Conservation (phyloP, 2,113 vertebrate genomes). For the Limanda limanda region DNA sequence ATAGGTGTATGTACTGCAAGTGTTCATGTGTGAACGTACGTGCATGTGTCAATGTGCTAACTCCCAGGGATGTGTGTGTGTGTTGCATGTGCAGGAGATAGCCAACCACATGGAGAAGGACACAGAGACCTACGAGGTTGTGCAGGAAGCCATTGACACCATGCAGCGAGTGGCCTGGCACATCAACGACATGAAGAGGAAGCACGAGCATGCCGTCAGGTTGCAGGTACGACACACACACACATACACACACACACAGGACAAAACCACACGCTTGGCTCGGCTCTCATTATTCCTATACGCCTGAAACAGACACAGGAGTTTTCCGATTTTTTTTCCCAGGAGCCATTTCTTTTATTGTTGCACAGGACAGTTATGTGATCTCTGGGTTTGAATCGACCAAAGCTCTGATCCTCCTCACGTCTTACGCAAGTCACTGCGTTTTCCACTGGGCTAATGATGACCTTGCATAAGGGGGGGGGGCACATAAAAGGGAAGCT, state of each 20-base stretch:
- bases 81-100: constrained; percentile 88
- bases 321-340: constrained; percentile 6
- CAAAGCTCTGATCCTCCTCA: constrained; percentile 42
- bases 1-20: not conserved
- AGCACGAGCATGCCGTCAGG: constrained; percentile 93
- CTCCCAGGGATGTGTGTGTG: not conserved
- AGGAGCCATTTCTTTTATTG: constrained; percentile 27
- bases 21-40: not conserved
- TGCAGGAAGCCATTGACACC: constrained; percentile 96
- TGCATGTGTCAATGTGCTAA: constrained; percentile 12
- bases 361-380: constrained; percentile 38
- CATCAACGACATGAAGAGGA: constrained; percentile 99
- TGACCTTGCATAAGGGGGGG: constrained; percentile 65
- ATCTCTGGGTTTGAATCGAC: constrained; percentile 39
- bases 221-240: constrained; percentile 85
- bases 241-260: not conserved
- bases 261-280: not conserved
- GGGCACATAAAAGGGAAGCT: constrained; percentile 67
- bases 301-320: constrained; percentile 15
- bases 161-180: constrained; percentile 99
- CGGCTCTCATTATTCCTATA: not conserved
- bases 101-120: constrained; percentile 97
- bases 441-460: constrained; percentile 67
- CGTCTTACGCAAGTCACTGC: constrained; percentile 49
- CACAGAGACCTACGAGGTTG: constrained; percentile 94